Conservation (phyloP, 2,888 invertebrate genomes). For the Dryomyza anilis region DNA sequence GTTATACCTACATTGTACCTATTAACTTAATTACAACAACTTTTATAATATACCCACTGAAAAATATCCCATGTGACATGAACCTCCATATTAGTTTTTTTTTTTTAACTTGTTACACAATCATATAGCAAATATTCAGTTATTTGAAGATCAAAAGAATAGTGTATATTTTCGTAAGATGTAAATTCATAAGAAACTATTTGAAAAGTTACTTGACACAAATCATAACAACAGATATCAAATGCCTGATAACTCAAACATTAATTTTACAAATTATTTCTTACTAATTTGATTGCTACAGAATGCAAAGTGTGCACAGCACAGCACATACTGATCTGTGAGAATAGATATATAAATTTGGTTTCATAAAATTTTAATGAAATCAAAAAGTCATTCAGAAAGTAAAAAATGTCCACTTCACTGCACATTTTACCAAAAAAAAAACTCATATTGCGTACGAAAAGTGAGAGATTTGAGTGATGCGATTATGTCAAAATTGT, state of each 20-base stretch:
- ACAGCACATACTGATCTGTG: conserved; percentile 1
- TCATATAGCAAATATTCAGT: no score
- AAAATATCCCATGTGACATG: no score
- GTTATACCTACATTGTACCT: no score
- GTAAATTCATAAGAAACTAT: no score
- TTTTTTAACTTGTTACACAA: no score
- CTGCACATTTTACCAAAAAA: conserved; percentile 20
- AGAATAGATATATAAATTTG: conserved; percentile 3
- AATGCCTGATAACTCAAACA: neutral
- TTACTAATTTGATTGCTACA: neutral
- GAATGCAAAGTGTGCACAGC: neutral
- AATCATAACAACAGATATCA: conserved; percentile 1
- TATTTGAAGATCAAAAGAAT: no score
- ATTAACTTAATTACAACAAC: no score
- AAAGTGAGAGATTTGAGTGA: conserved; percentile 18
- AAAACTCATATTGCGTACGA: neutral
- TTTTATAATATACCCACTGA: no score
- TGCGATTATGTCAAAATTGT: conserved; percentile 26
- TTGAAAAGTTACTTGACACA: neutral
- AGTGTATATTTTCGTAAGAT: no score
- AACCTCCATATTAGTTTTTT: no score
- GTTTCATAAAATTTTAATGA: neutral
- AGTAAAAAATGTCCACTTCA: conserved; percentile 22
- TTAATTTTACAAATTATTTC: neutral
- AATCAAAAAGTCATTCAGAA: conserved; percentile 5